Conservation (phyloP, 2,113 vertebrate genomes). For the Tor tambroides region DNA sequence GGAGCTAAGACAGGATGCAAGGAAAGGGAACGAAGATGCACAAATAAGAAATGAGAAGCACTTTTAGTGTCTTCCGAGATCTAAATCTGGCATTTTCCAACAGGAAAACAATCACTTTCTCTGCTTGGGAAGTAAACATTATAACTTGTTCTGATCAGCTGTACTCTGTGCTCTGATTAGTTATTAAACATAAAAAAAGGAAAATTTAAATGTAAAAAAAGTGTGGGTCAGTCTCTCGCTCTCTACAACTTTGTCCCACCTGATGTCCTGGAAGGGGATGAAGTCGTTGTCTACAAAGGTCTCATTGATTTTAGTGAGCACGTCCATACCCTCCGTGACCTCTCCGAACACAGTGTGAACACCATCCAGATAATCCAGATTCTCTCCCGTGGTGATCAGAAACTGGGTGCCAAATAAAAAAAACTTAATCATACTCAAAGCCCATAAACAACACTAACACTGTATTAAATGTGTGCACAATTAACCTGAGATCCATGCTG, state of each 20-base stretch:
- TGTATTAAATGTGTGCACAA: too few relatives aligned
- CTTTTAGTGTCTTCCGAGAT: too few relatives aligned
- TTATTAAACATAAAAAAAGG: too few relatives aligned
- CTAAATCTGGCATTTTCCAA: too few relatives aligned
- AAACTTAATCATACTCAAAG: not conserved
- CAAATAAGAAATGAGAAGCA: too few relatives aligned
- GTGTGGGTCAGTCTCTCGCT: not conserved
- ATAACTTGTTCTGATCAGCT: too few relatives aligned
- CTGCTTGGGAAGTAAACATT: too few relatives aligned
- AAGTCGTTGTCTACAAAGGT: constrained; percentile 95
- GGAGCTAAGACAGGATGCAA: too few relatives aligned
- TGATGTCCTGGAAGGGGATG: constrained; percentile 95
- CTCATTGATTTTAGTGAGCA: constrained; percentile 92
- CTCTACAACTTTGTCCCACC: constrained; percentile 69
- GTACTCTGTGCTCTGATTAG: too few relatives aligned
- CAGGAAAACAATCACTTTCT: too few relatives aligned
- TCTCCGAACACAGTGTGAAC: constrained; percentile 97
- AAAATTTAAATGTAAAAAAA: too few relatives aligned
- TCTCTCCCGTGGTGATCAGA: constrained; percentile 91
- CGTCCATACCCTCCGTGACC: constrained; percentile 93
- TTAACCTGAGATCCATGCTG: constrained; percentile 95
- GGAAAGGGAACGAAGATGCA: too few relatives aligned
- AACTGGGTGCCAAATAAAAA: constrained; percentile 77
- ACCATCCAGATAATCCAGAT: constrained; percentile 93
- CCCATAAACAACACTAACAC: not conserved